phyloP scores from a whole-genome alignment of 1,140 invertebrate genomes.

The Drosophila arawakana region DNA sequence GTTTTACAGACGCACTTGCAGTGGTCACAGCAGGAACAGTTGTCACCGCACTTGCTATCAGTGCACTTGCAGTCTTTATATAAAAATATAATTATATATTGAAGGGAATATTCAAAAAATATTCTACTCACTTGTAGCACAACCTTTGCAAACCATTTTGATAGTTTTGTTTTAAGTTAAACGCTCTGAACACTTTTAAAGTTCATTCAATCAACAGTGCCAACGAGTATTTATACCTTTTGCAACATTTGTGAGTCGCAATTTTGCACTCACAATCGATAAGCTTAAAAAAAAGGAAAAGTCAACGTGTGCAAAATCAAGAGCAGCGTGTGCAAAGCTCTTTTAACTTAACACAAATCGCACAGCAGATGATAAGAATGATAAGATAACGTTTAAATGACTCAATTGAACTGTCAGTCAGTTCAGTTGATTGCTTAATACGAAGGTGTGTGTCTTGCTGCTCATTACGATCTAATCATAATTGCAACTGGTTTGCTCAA shows the following conservation, averaged over 20 bases:
- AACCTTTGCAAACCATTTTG: constrained; percentile 72
- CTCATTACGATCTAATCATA: constrained; percentile 44
- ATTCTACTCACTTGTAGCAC: constrained; percentile 56
- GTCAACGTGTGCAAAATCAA: constrained; percentile 68
- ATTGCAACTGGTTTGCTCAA: constrained; percentile 25
- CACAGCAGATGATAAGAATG: constrained; percentile 27
- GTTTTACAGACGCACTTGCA: constrained; percentile 67
- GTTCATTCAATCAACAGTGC: constrained; percentile 46
- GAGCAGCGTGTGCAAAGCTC: constrained; percentile 41
- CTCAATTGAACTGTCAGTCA: constrained; percentile 3
- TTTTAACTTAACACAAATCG: constrained; percentile 15
- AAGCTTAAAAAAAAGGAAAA: constrained; percentile 15
- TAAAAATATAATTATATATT: background rate
- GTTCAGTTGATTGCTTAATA: background rate
- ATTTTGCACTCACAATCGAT: constrained; percentile 45
- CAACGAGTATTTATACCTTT: constrained; percentile 4
- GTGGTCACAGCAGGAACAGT: constrained; percentile 61
- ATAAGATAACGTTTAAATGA: constrained; percentile 48
- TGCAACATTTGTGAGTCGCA: constrained; percentile 8
- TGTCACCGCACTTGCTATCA: constrained; percentile 65
- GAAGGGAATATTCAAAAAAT: background rate
- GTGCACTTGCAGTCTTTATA: constrained; percentile 68
- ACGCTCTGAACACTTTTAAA: background rate
- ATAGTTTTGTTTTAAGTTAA: background rate
- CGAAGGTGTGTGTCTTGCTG: constrained; percentile 2